Evolutionary conservation across 2,888 invertebrate species (phyloP), one percentile per base, ranked within the genome.

Genomic region (Acleris holmiana): DNA sequence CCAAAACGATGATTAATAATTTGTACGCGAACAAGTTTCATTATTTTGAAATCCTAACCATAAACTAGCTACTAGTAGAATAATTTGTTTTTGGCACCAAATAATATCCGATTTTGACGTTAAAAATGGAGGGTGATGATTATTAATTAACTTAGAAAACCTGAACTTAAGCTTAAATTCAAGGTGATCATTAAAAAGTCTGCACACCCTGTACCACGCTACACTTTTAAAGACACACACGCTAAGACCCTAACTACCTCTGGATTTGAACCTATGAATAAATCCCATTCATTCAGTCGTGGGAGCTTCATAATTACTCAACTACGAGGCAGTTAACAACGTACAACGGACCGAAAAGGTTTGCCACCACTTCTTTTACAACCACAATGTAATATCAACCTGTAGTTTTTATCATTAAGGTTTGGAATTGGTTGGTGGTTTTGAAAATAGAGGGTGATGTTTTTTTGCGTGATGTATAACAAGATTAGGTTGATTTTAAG

Each of bases 251-350:
- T 51, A 66, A 61, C 61, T 41, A 66, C 61, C 66, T 61, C 66
- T 56, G 56, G 71, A 72, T 71, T 72, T 64, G 68, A 72, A 69
- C 73, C 75, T 71, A 76, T 77, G 77, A 76, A 76, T 73, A 76
- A 73, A 62, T 71, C 69, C 72, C 77, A 76, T 77, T 75, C 74
- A 76, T 69, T 62, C 68, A 35, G 44, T 69, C 76, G 76, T 76
- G 76, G 73, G 76, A 77, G 68, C 58, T 66, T 73, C 68, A 73
- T 77, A 77, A 77, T 77, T 76, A 76, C 73, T 65, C 62, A 55
- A 69, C 65, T 66, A 65, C 54, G 54, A 64, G 59, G 53, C 50
- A 46, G 35, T 57, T 63, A 57, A 63, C 57, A 57, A 51, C 57
- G 40, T 59, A 65, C 65, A 40, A 17, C 51, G 35, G 15, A 21